Base-by-base conservation (phyloP, 1,140 invertebrate genomes). In the Macrotrachela quadricornifera region DNA sequence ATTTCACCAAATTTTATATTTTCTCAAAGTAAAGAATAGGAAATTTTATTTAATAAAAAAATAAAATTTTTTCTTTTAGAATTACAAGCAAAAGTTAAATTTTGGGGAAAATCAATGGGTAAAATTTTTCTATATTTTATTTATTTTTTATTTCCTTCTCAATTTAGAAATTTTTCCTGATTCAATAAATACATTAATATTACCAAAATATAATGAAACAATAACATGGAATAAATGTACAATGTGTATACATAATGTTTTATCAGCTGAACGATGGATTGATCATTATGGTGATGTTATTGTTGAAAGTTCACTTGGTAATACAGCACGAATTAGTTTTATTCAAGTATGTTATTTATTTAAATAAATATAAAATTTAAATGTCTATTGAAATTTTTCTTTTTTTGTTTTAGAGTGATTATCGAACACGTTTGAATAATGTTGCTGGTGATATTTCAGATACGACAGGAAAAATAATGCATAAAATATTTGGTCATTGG, bases 141-240 rank as follows among this genome's bases (percentile, higher is more conserved):
- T n/a, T n/a, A n/a, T n/a, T n/a, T n/a, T n/a, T n/a, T n/a, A n/a
- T n/a, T n/a, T n/a, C n/a, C n/a, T n/a, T n/a, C n/a, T n/a, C n/a
- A 30, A 30, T 30, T 30, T 30, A 30, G 21, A 30, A 30, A 30
- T 30, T 8, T 30, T 30, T 30, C 21, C 21, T 30, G 21, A 30
- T 30, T 30, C 21, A 30, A 4, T 30, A 30, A 30, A 30, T 30
- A 30, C 21, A 30, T 4, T 30, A 30, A 30, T 30, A 2, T 30
- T 30, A 4, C 21, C 21, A 30, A 73, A 71, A 57, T 67, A 62
- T 47, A 64, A 71, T 36, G 68, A 82, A 61, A 74, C 79, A 59
- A 85, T 83, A 61, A 73, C 73, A 40, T 85, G 82, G 80, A 85
- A 84, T 65, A 85, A 86, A 73, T 80, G 84, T 16, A 85, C 82